phyloP scores from a whole-genome alignment of 1,140 invertebrate genomes.

The Choristoneura fumiferana region DNA sequence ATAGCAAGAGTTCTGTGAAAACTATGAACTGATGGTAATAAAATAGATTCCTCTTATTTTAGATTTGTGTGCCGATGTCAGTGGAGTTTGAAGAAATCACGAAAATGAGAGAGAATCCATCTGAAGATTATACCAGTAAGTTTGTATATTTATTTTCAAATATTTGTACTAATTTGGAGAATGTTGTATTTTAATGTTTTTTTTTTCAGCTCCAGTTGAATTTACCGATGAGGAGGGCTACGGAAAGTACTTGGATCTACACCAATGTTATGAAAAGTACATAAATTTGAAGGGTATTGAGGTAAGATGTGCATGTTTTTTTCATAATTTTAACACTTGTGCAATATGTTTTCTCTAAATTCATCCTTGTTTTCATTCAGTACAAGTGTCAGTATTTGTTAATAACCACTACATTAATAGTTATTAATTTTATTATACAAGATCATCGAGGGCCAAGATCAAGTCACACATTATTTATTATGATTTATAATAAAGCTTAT shows the following conservation, averaged over 20 bases:
- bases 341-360: no score
- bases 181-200: conserved; percentile 19
- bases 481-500: no score
- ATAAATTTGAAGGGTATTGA: conserved; percentile 98
- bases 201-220: conserved; percentile 88
- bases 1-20: no score
- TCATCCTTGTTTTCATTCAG: no score
- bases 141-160: conserved; percentile 20
- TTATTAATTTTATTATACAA: no score
- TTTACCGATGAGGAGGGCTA: conserved; percentile 99
- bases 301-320: conserved; percentile 71
- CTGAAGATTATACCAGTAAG: conserved; percentile 84
- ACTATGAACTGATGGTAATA: no score
- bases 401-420: no score
- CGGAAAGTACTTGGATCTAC: conserved; percentile 99
- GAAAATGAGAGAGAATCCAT: conserved; percentile 92
- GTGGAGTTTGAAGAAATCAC: conserved; percentile 97
- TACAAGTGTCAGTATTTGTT: no score
- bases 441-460: no score
- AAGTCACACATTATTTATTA: no score
- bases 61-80: conserved; percentile 95
- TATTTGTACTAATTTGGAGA: background rate
- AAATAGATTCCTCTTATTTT: conserved; percentile 36
- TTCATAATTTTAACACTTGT: no score
- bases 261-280: conserved; percentile 97